Evolutionary conservation across 2,797 vertebrate species (phyloP), one percentile per base, ranked within the genome.

Genomic region (Acipenser transmontanus): DNA sequence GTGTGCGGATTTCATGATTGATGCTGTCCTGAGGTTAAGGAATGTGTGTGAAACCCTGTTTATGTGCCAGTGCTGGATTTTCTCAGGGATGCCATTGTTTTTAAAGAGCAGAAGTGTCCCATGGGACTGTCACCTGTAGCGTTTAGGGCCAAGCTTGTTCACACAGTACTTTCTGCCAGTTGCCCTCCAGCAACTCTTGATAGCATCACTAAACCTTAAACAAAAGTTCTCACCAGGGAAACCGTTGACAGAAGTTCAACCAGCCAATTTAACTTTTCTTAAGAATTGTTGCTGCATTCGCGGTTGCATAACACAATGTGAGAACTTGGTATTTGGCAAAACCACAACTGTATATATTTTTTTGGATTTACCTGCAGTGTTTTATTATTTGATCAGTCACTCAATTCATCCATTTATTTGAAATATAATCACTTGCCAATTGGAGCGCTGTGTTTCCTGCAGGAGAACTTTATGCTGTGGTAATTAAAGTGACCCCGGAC

Each of bases 81-180:
- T 61, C 66, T 47, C 49, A 51, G n/a, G 14, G 12, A 5, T 12
- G 4, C 7, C 47, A n/a, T 59, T 56, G 34, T 47, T 47, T 54
- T n/a, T 57, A 57, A 57, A 57, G 6, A 14, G 12, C 12, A 11
- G 12, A 4, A n/a, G 8, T 12, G 50, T 68, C 49, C 59, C 10
- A 59, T 61, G 57, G 6, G 8, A 8, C 10, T 69, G 62, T 67
- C 59, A 68, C 61, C 67, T 63, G 7, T 56, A 17, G 68, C 48
- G 17, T 47, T 66, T 64, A 14, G 63, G 62, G 50, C 63, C 56
- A 50, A 60, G 60, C 51, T 34, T 66, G 70, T 34, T 34, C 66
- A 63, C 61, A 68, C 69, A 14, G 62, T 61, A 12, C 68, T 54
- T 9, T 54, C 52, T 68, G 69, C 63, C 70, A 68, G 66, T 50